These are phyloP conservation scores for Clunio marinus DNA, from an alignment of 2,888 invertebrate genomes.

Conservation along the genomic window DNA sequence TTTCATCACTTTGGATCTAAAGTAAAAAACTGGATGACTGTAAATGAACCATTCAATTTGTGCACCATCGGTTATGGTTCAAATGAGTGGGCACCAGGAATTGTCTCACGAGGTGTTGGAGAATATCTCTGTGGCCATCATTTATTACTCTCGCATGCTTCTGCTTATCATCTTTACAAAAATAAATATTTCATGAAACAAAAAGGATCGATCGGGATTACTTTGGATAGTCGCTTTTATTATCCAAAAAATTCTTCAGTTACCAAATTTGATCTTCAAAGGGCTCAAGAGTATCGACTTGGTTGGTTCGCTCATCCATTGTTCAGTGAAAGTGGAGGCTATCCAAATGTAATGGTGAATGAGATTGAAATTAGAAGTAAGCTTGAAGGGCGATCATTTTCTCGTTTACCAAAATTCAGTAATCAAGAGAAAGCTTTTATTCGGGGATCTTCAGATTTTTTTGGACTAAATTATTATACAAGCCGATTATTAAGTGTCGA, in stretches of 20 bases:
- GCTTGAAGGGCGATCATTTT: neutral
- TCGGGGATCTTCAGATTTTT: neutral
- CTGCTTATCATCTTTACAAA: constrained; percentile 51
- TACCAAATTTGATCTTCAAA: neutral
- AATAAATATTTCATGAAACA: constrained; percentile 44
- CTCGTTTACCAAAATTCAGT: neutral
- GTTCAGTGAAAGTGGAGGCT: neutral
- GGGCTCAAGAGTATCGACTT: constrained; percentile 13
- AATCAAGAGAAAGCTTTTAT: neutral
- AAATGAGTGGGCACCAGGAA: constrained; percentile 47
- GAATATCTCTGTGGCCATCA: constrained; percentile 58
- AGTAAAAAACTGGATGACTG: constrained; percentile 57
- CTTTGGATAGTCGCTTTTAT: neutral
- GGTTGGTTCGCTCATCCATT: constrained; percentile 12
- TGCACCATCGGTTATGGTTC: constrained; percentile 50
- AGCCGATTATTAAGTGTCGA: neutral
- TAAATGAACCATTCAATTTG: constrained; percentile 56
- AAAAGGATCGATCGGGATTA: constrained; percentile 38
- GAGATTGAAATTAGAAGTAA: neutral
- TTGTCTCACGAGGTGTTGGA: constrained; percentile 51
- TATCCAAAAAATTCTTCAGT: neutral
- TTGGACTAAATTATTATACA: constrained; percentile 1
- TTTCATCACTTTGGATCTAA: constrained; percentile 52
- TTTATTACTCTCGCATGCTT: constrained; percentile 57
- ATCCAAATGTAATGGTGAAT: constrained; percentile 1